Conservation (phyloP, 2,888 invertebrate species). For the Limenitis camilla region DNA sequence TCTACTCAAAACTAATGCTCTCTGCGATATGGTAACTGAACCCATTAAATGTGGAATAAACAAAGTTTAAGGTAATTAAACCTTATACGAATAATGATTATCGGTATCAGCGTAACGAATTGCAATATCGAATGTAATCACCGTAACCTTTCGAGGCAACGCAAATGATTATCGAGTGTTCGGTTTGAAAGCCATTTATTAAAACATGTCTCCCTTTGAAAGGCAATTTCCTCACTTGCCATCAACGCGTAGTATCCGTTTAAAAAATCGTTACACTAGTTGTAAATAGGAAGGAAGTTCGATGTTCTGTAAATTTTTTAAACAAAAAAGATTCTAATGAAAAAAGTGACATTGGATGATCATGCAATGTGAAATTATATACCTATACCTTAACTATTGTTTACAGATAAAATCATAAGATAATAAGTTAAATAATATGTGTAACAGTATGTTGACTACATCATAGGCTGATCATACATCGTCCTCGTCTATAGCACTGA, state of each 20-base stretch:
- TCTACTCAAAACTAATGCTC: too few relatives aligned
- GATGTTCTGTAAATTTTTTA: background rate
- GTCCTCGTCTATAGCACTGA: too few relatives aligned
- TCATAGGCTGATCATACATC: too few relatives aligned
- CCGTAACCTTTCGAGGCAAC: slow-evolving; percentile 3
- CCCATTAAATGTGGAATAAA: too few relatives aligned
- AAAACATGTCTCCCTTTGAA: slow-evolving; percentile 10
- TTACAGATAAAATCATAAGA: too few relatives aligned
- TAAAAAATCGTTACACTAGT: slow-evolving; percentile 5
- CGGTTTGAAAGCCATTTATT: slow-evolving; percentile 6
- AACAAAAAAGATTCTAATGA: too few relatives aligned
- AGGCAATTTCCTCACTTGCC: slow-evolving; percentile 10
- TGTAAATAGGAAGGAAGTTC: slow-evolving; percentile 4
- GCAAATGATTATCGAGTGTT: background rate
- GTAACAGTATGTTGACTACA: too few relatives aligned
- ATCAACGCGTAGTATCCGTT: slow-evolving; percentile 14
- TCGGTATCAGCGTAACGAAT: slow-evolving; percentile 7
- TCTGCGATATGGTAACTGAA: too few relatives aligned
- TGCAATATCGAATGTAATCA: background rate
- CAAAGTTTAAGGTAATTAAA: background rate
- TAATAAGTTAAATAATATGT: too few relatives aligned
- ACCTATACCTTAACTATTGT: too few relatives aligned
- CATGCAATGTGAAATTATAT: too few relatives aligned
- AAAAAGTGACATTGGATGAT: too few relatives aligned
- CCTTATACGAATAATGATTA: background rate